Conservation (phyloP, 2,888 invertebrate species). For the Mystacides longicornis region DNA sequence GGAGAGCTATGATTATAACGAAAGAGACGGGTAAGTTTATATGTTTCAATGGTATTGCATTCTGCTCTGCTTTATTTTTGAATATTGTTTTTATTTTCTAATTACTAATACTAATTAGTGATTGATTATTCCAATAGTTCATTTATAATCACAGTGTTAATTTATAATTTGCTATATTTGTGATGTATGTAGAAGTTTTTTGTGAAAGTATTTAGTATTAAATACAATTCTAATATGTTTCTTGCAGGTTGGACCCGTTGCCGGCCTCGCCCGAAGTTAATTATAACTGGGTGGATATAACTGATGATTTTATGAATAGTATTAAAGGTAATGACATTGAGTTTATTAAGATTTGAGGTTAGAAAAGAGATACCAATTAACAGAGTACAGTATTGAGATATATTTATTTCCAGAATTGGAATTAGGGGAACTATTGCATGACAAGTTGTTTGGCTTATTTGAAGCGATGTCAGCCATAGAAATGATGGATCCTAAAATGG, state of each 20-base stretch:
- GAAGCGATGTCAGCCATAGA: slow-evolving; percentile 99
- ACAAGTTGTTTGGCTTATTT: slow-evolving; percentile 82
- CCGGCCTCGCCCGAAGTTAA: slow-evolving; percentile 41
- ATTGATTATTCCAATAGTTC: no score
- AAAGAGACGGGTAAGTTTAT: slow-evolving; percentile 44
- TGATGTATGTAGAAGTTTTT: no score
- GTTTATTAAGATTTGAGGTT: background rate
- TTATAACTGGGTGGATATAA: slow-evolving; percentile 64
- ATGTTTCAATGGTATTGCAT: background rate
- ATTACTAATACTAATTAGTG: no score
- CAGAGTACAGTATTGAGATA: background rate
- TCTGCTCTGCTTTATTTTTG: no score
- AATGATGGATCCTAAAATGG: slow-evolving; percentile 99
- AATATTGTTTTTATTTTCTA: no score
- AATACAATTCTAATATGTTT: no score
- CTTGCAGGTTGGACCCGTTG: slow-evolving; percentile 45
- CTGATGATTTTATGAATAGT: slow-evolving; percentile 44
- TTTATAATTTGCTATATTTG: no score
- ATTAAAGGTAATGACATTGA: slow-evolving; percentile 37
- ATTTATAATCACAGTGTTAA: no score
- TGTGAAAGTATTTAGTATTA: no score
- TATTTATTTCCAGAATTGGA: slow-evolving; percentile 54
- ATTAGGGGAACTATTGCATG: slow-evolving; percentile 86
- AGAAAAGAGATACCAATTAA: background rate
- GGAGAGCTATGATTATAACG: slow-evolving; percentile 44